Conservation (phyloP, 2,888 invertebrate species). For the Neuroscelio doddi region DNA sequence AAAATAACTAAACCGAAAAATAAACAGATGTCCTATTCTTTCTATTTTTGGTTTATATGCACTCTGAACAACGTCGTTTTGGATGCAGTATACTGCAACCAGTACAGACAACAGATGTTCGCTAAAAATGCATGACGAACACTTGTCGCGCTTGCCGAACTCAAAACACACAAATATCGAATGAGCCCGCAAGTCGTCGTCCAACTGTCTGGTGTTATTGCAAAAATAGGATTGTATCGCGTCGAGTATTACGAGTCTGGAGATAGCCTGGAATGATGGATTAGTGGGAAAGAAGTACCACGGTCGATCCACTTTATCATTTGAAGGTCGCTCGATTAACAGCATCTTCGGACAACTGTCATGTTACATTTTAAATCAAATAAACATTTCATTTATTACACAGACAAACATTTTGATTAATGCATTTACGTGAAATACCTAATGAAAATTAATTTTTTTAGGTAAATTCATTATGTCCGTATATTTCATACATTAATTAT, state of each 20-base stretch:
- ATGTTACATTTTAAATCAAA: too few species aligned
- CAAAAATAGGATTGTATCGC: conserved; percentile 64
- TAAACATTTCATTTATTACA: too few species aligned
- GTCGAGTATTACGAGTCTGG: conserved; percentile 13
- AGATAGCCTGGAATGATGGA: conserved; percentile 20
- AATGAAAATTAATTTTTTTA: too few species aligned
- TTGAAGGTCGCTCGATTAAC: conserved; percentile 8
- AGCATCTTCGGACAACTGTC: background rate
- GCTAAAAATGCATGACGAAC: conserved; percentile 47
- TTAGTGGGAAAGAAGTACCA: conserved; percentile 6
- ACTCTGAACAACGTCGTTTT: background rate
- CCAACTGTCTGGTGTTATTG: conserved; percentile 67
- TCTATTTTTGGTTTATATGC: too few species aligned
- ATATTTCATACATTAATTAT: too few species aligned
- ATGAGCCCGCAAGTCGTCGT: conserved; percentile 53
- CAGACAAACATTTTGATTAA: too few species aligned
- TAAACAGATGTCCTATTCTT: conserved; percentile 21
- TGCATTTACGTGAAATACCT: too few species aligned
- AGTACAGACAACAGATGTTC: conserved; percentile 49
- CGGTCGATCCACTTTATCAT: conserved; percentile 15
- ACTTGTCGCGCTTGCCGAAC: conserved; percentile 30
- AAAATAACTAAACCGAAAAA: too few species aligned
- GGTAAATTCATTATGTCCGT: too few species aligned
- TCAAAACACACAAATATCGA: conserved; percentile 54
- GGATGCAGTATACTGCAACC: background rate